Percentiles rank a stretch among this genome's conserved stretches.
These are phyloP conservation scores for Lagria hirta DNA, from an alignment of 2,888 invertebrate species.

Conservation along the genomic window DNA sequence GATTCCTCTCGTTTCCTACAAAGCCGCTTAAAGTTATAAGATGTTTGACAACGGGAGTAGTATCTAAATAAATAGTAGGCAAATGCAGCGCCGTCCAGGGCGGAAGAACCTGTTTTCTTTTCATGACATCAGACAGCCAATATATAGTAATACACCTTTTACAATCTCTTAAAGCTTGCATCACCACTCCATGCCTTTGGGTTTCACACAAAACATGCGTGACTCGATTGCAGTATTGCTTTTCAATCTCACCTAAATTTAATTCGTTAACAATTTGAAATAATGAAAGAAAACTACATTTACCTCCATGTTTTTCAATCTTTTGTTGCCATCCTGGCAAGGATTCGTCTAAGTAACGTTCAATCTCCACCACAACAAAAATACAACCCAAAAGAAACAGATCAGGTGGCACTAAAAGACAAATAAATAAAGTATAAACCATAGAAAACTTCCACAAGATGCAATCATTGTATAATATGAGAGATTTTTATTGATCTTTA, in stretches of 20 bases:
- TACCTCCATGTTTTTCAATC: slow-evolving; percentile 52
- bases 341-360: slow-evolving; percentile 46
- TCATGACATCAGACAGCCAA: slow-evolving; percentile 90
- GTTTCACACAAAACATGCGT: slow-evolving; percentile 93
- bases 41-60: slow-evolving; percentile 73
- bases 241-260: slow-evolving; percentile 75
- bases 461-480: no score
- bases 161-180: slow-evolving; percentile 73
- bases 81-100: slow-evolving; percentile 95
- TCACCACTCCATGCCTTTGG: slow-evolving; percentile 86
- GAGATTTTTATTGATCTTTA: no score
- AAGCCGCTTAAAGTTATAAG: slow-evolving; percentile 88
- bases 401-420: slow-evolving; percentile 70
- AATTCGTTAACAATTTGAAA: background rate
- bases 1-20: slow-evolving; percentile 78
- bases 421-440: slow-evolving; percentile 2
- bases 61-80: slow-evolving; percentile 65
- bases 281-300: slow-evolving; percentile 13
- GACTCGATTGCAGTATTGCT: slow-evolving; percentile 78
- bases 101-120: slow-evolving; percentile 81
- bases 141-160: slow-evolving; percentile 78
- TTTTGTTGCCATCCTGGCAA: slow-evolving; percentile 50
- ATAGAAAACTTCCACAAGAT: no score
- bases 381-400: slow-evolving; percentile 90
- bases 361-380: slow-evolving; percentile 65